Base-by-base conservation (phyloP, 2,797 vertebrate genomes). In the Neosilurus hyrtlii region DNA sequence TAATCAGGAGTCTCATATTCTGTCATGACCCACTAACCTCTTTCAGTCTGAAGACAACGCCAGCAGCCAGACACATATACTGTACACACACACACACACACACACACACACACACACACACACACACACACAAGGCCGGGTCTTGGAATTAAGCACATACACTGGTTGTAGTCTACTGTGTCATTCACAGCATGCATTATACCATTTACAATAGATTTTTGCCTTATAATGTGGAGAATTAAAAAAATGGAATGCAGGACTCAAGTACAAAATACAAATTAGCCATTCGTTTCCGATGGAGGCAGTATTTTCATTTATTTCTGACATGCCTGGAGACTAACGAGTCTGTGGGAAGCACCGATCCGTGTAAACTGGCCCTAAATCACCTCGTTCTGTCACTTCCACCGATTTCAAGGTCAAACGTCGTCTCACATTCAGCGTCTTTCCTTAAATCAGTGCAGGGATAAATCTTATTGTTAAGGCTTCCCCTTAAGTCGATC, bases 381-480 rank as follows among this genome's bases (percentile, higher is more conserved):
- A 91, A 92, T 91, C 90, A 91, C 88, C 91, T 88, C 83, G 85
- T 92, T 92, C 85, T 91, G 92, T 93, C 93, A 93, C 72, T 80
- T 82, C 80, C 57, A 68, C 68, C 77, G 84, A 37, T 84, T 88
- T 89, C 90, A 90, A 90, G 90, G 90, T 90, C 90, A 90, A 85
- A 84, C 85, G 77, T 86, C 83, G 74, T 88, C 83, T 87, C 14
- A 65, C 86, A 88, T 79, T 85, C 82, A 86, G 59, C 37, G 66
- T 80, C 88, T 87, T 86, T 71, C 79, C 86, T 80, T 86, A 87
- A 89, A 91, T 90, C 79, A 87, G 65, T 79, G n/a, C 52, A 35
- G n/a, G 61, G 76, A 83, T 83, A 84, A 86, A 86, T 82, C 81
- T 86, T 62, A 81, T 84, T 79, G 76, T 79, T 84, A 84, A 78